A percentile compares a stretch with the other conserved stretches of the same genome.
phyloP scores from a whole-genome alignment of 2,113 vertebrate species.

The Apteryx owenii region DNA sequence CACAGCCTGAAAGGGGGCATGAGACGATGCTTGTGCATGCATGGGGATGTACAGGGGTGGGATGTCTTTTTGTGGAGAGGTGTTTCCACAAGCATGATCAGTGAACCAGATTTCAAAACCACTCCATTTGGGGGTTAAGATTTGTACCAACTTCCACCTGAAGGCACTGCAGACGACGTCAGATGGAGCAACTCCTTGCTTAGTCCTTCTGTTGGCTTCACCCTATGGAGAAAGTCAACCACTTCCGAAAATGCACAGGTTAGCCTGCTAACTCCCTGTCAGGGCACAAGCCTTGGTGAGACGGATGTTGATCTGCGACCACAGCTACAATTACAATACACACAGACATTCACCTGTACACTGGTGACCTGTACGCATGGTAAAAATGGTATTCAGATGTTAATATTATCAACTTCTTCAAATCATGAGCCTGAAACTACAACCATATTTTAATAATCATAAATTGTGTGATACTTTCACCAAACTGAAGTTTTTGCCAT shows the following conservation, averaged over 20 bases:
- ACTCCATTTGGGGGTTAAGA: neutral
- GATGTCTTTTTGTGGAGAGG: neutral
- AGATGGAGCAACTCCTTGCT: neutral
- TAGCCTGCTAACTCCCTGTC: neutral
- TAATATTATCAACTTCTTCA: neutral
- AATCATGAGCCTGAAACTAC: neutral
- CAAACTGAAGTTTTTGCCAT: neutral
- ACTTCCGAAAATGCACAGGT: fast-evolving
- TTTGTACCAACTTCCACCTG: neutral
- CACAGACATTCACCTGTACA: neutral
- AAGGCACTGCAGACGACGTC: neutral
- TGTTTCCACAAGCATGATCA: neutral
- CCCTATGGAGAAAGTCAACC: neutral
- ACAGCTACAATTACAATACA: neutral
- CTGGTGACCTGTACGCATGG: neutral
- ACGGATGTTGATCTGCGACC: neutral
- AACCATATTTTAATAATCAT: neutral
- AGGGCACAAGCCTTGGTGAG: neutral
- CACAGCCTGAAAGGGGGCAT: neutral
- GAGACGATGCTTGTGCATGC: neutral
- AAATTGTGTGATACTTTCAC: neutral
- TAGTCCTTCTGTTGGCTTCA: neutral
- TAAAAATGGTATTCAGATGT: neutral
- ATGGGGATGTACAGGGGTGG: no score
- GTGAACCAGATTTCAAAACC: neutral